Conservation (phyloP, 1,140 invertebrate species). For the Agrilus planipennis region DNA sequence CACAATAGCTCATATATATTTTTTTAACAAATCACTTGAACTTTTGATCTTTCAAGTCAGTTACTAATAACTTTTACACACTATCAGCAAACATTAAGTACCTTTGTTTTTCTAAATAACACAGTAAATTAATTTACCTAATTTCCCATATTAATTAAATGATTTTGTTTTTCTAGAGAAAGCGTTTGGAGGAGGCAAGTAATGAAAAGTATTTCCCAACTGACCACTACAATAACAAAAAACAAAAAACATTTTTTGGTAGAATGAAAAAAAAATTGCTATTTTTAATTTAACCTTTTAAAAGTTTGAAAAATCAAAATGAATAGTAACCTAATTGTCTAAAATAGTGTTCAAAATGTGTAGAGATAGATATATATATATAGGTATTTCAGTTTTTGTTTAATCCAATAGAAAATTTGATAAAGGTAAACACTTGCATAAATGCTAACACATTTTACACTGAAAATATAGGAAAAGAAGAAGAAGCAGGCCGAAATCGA, state of each 20-base stretch:
- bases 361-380: neutral
- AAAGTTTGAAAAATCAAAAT: too few species aligned
- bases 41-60: too few species aligned
- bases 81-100: too few species aligned
- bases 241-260: neutral
- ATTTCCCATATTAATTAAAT: too few species aligned
- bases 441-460: conserved; percentile 1
- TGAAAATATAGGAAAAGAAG: conserved; percentile 67
- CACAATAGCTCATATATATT: too few species aligned
- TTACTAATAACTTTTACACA: too few species aligned
- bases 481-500: conserved; percentile 89
- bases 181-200: conserved; percentile 48
- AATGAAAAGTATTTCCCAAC: conserved; percentile 25
- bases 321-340: neutral
- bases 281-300: neutral
- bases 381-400: neutral
- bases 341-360: neutral
- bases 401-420: neutral
- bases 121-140: neutral
- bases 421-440: neutral
- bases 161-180: conserved; percentile 46
- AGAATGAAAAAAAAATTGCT: neutral
- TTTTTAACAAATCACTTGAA: too few species aligned
- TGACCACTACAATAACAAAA: neutral
- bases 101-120: too few species aligned